Conservation (phyloP, 2,888 invertebrate genomes). For the Thelaira solivaga region DNA sequence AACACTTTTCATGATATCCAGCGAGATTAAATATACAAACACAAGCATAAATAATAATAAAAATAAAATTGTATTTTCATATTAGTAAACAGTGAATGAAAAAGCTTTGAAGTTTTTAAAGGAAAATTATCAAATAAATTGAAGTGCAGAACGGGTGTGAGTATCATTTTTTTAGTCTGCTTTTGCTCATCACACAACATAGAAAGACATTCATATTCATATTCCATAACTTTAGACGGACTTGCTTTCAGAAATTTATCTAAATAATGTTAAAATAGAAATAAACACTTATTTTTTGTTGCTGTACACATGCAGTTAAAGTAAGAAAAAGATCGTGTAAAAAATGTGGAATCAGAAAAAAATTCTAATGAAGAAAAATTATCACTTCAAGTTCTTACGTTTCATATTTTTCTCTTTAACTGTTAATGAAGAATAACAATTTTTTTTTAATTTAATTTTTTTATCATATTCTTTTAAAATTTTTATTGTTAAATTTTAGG, state of each 20-base stretch:
- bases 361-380: conserved; percentile 24
- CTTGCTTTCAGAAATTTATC: conserved; percentile 44
- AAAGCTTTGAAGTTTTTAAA: too few relatives aligned
- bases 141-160: not conserved
- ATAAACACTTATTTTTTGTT: conserved; percentile 20
- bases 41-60: not conserved
- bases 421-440: conserved; percentile 9
- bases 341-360: not conserved
- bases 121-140: not conserved
- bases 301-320: not conserved
- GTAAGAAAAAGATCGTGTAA: not conserved
- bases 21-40: not conserved
- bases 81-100: conserved; percentile 14
- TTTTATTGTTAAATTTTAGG: too few relatives aligned
- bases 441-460: not conserved
- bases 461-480: too few relatives aligned
- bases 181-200: not conserved
- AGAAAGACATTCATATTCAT: conserved; percentile 53
- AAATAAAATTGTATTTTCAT: not conserved
- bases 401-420: conserved; percentile 35
- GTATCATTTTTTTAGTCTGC: not conserved
- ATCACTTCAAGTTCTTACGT: conserved; percentile 19
- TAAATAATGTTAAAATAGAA: conserved; percentile 19
- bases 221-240: conserved; percentile 14
- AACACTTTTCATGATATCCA: conserved; percentile 22